phyloP scores from a whole-genome alignment of 2,888 invertebrate species.

The Drosophila kuntzei region DNA sequence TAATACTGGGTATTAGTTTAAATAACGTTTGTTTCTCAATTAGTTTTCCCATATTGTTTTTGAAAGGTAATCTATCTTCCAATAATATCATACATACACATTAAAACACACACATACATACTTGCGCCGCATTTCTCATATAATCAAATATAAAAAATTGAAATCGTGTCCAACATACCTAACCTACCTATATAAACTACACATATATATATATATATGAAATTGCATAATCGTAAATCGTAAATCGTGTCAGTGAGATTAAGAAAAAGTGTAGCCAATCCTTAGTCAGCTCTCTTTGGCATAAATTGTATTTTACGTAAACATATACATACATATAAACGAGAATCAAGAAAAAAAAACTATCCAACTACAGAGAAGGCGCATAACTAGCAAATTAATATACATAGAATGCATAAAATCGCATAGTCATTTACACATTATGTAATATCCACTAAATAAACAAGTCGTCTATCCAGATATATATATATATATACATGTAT shows the following conservation, averaged over 20 bases:
- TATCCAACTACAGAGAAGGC: constrained; percentile 33
- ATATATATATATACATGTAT: constrained; percentile 42
- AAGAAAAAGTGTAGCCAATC: constrained; percentile 42
- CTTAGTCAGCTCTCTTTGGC: constrained; percentile 43
- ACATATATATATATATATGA: constrained; percentile 30
- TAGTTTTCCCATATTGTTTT: constrained; percentile 35
- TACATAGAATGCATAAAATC: constrained; percentile 41
- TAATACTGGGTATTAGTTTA: constrained; percentile 42
- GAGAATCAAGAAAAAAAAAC: constrained; percentile 18
- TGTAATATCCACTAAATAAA: constrained; percentile 30
- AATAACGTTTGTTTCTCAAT: constrained; percentile 32
- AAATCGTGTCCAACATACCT: constrained; percentile 52
- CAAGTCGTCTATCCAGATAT: constrained; percentile 6
- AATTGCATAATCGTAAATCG: constrained; percentile 37
- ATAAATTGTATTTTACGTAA: constrained; percentile 47
- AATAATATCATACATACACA: constrained; percentile 23
- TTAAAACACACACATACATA: constrained; percentile 15
- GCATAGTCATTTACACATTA: constrained; percentile 32
- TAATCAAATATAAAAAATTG: constrained; percentile 51
- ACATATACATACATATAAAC: constrained; percentile 22
- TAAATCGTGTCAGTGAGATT: constrained; percentile 39
- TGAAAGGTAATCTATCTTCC: constrained; percentile 48
- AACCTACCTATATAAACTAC: constrained; percentile 51
- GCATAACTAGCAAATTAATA: constrained; percentile 43
- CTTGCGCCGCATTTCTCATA: constrained; percentile 36